A percentile compares a stretch with the other conserved stretches of the same genome.
These are phyloP conservation scores for Diogma glabrata DNA, from an alignment of 2,888 invertebrate genomes.

Conservation along the genomic window DNA sequence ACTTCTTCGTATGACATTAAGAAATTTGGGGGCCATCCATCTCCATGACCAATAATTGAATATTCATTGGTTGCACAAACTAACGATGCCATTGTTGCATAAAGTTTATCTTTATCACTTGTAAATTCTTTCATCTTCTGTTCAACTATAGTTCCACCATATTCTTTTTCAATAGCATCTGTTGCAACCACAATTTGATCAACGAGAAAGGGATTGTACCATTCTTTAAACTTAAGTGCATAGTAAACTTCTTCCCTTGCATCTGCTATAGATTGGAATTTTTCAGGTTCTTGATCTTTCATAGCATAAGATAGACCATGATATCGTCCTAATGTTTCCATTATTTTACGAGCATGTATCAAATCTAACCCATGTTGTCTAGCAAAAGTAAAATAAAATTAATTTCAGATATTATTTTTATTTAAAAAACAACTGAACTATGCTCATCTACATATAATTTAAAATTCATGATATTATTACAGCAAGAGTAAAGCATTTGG, in stretches of 20 bases:
- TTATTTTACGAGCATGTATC: slow-evolving; percentile 39
- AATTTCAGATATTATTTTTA: not conserved
- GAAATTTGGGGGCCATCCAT: slow-evolving; percentile 68
- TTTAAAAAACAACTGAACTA: too few species aligned
- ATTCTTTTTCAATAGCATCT: slow-evolving; percentile 53
- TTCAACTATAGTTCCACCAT: slow-evolving; percentile 45
- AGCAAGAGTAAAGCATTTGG: too few species aligned
- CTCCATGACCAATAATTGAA: slow-evolving; percentile 57
- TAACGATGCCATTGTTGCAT: slow-evolving; percentile 37
- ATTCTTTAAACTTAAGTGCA: slow-evolving; percentile 39
- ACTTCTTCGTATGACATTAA: slow-evolving; percentile 38
- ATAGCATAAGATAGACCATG: slow-evolving; percentile 49
- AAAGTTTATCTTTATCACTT: slow-evolving; percentile 41
- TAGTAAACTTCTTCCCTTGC: slow-evolving; percentile 46
- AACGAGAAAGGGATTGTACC: slow-evolving; percentile 46
- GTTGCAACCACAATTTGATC: slow-evolving; percentile 42
- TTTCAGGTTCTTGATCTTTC: slow-evolving; percentile 41
- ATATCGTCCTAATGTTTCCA: slow-evolving; percentile 44
- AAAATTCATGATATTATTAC: too few species aligned
- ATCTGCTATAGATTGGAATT: slow-evolving; percentile 37
- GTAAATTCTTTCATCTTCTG: slow-evolving; percentile 43
- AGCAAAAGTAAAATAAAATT: not conserved
- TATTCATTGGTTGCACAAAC: slow-evolving; percentile 32
- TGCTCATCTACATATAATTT: too few species aligned
- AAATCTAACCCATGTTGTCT: slow-evolving; percentile 42